Percentiles rank a stretch among this genome's conserved stretches.
phyloP scores from a whole-genome alignment of 2,888 invertebrate genomes.

The Boloria euphrosyne region DNA sequence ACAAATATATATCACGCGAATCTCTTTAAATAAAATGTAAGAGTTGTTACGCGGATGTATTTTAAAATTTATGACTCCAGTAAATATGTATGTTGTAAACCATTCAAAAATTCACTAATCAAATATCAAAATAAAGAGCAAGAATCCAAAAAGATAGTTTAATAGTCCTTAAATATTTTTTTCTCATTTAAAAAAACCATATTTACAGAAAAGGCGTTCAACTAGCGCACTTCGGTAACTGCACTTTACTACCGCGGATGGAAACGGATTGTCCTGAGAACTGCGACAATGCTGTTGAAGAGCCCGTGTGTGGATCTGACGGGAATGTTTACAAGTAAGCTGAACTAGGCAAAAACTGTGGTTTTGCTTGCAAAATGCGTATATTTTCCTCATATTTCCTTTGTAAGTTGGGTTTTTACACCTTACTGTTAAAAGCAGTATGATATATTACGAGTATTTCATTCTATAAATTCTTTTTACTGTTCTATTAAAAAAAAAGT shows the following conservation, averaged over 20 bases:
- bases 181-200: background rate
- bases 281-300: conserved; percentile 79
- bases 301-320: conserved; percentile 94
- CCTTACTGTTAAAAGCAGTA: too few species aligned
- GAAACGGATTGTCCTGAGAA: conserved; percentile 84
- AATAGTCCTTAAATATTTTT: background rate
- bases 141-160: too few species aligned
- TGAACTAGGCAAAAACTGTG: background rate
- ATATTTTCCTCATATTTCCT: background rate
- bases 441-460: too few species aligned
- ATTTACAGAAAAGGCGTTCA: conserved; percentile 89
- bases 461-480: background rate
- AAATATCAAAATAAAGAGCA: too few species aligned
- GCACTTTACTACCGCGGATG: conserved; percentile 88
- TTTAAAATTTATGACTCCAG: too few species aligned
- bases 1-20: too few species aligned
- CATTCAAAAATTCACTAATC: too few species aligned
- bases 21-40: too few species aligned
- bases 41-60: too few species aligned
- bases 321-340: conserved; percentile 92
- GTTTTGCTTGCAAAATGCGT: background rate
- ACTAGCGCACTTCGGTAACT: conserved; percentile 93
- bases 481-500: background rate
- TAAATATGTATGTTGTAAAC: too few species aligned
- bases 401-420: too few species aligned